A percentile compares a stretch with the other conserved stretches of the same genome.
These are phyloP conservation scores for Palloptera scutellata DNA, from an alignment of 2,888 invertebrate genomes.

Conservation along the genomic window DNA sequence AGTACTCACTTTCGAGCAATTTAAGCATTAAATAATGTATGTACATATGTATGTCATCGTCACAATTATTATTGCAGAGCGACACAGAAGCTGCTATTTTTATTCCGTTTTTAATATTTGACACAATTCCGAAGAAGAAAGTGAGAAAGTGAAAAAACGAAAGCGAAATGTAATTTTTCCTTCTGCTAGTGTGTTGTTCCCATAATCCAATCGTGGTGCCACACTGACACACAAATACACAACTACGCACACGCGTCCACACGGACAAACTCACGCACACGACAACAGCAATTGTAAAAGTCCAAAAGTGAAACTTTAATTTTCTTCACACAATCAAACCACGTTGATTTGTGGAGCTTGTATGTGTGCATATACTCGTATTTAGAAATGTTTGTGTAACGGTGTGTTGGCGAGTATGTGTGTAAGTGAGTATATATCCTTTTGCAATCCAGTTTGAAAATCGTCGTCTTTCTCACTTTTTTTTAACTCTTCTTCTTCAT, in stretches of 20 bases:
- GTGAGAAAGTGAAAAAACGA: not conserved
- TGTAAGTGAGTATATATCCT: conserved; percentile 14
- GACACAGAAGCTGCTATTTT: no score
- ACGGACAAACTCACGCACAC: conserved; percentile 15
- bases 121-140: conserved; percentile 2
- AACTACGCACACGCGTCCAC: conserved; percentile 17
- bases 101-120: not conserved
- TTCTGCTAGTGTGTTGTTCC: not conserved
- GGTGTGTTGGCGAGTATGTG: conserved; percentile 11
- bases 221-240: conserved; percentile 12
- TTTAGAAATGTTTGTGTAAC: conserved; percentile 32
- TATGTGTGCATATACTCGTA: conserved; percentile 16
- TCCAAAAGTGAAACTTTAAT: not conserved
- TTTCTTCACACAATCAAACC: not conserved
- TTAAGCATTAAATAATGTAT: no score
- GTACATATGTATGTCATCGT: no score
- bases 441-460: conserved; percentile 19
- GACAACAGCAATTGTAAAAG: not conserved
- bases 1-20: no score
- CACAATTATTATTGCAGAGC: no score
- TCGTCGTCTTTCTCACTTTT: conserved; percentile 11
- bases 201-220: conserved; percentile 4
- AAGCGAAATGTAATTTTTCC: conserved; percentile 1
- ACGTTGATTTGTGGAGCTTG: conserved; percentile 15
- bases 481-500: conserved; percentile 44